phyloP scores from a whole-genome alignment of 2,888 invertebrate species.

The Noctua fimbriata region DNA sequence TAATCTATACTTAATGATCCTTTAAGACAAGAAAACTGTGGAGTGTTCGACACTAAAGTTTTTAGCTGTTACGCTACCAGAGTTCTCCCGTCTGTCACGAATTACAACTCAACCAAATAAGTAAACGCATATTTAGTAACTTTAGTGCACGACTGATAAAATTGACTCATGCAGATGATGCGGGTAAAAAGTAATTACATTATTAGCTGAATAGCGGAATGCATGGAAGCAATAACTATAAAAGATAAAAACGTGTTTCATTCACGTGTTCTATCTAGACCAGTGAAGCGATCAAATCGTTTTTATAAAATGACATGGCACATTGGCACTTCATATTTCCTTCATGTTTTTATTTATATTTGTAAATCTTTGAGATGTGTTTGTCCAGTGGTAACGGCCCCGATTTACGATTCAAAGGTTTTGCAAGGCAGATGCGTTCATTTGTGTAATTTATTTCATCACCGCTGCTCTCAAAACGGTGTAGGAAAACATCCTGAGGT shows the following conservation, averaged over 20 bases:
- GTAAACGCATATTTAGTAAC: constrained; percentile 13
- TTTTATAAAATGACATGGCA: constrained; percentile 27
- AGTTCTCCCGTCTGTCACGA: background rate
- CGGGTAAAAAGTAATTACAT: constrained; percentile 41
- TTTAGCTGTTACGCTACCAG: background rate
- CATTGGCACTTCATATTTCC: constrained; percentile 3
- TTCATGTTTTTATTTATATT: too few species aligned
- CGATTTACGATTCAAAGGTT: background rate
- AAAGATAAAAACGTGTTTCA: constrained; percentile 58
- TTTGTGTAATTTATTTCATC: background rate
- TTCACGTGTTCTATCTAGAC: constrained; percentile 48
- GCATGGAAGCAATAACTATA: constrained; percentile 41
- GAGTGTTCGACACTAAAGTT: background rate
- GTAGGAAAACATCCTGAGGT: background rate
- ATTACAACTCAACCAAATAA: constrained; percentile 9
- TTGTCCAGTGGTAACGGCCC: background rate
- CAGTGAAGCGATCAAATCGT: constrained; percentile 40
- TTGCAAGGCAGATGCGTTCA: background rate
- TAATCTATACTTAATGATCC: background rate
- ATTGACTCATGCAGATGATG: constrained; percentile 22
- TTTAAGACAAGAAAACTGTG: background rate
- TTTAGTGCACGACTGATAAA: constrained; percentile 20
- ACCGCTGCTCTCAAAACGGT: background rate
- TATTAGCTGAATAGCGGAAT: constrained; percentile 55
- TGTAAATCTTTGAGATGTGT: background rate